Evolutionary conservation across 2,888 invertebrate species (phyloP), one percentile per base, ranked within the genome.

Genomic region (Andrena flavipes): DNA sequence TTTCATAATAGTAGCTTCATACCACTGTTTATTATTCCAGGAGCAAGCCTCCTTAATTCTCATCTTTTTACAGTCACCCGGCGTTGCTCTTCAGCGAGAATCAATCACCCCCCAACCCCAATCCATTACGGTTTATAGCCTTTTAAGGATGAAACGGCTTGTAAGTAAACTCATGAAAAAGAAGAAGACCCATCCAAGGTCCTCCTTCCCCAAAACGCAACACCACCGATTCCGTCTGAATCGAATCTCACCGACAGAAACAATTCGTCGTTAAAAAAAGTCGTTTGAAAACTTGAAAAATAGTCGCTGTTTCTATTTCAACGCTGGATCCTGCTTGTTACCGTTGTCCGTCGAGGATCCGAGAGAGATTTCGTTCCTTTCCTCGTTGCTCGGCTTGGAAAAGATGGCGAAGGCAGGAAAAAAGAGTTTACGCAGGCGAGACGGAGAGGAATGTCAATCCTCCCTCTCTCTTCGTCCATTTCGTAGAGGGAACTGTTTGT

Each of bases 401-500:
- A 30, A n/a, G 7, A 33, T 8, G 20, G 20, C 16, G 20, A 16
- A 16, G 35, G 42, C n/a, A 60, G 48, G 48, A 35, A 16, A 54
- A 42, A 20, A 16, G 5, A 16, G 30, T 64, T 48, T 51, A 20
- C 29, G 13, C 65, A 2, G 51, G 75, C 49, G 63, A 81, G 75
- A 70, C 81, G 65, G 68, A 64, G 56, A 74, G 73, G 67, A 79
- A 64, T 71, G 51, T 71, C 80, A 73, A 49, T 20, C 49, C 42
- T 33, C 71, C 79, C 72, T 82, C 82, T 80, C 84, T 72, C 54
- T 60, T 20, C 64, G 76, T 85, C 77, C 83, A 82, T 88, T 84
- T 86, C 86, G 84, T 86, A 74, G 82, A 88, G 82, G 82, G 80
- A 65, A 80, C 86, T 91, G 90, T 90, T 91, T 90, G 90, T 90